Evolutionary conservation across 2,888 invertebrate species (phyloP).

Genomic region (Eupithecia vulgata): DNA sequence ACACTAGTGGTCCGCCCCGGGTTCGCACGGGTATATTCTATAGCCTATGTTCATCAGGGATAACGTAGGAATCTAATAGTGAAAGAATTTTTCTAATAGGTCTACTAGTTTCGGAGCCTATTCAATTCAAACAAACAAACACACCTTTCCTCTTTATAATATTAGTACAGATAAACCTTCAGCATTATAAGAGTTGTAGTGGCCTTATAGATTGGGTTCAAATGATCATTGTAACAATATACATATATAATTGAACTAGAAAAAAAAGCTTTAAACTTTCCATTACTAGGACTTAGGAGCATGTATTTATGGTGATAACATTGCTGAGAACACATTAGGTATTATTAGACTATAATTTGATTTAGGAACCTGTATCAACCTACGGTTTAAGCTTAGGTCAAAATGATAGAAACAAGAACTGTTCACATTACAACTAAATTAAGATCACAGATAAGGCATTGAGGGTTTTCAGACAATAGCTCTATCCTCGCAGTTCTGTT

Average conservation of each 20-base stretch:
- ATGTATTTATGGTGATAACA: not conserved
- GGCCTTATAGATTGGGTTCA: too few relatives aligned
- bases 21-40: too few relatives aligned
- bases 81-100: too few relatives aligned
- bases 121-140: too few relatives aligned
- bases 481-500: slow-evolving; percentile 60
- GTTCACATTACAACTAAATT: slow-evolving; percentile 22
- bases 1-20: too few relatives aligned
- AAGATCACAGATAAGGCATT: slow-evolving; percentile 72
- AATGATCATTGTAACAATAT: not conserved
- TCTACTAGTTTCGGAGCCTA: too few relatives aligned
- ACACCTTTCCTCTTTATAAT: too few relatives aligned
- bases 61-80: too few relatives aligned
- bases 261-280: not conserved
- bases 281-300: not conserved
- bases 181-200: too few relatives aligned
- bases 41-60: too few relatives aligned
- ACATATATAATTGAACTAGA: not conserved
- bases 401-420: not conserved
- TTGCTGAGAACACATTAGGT: not conserved
- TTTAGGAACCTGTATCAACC: not conserved
- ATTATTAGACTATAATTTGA: not conserved
- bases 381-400: not conserved
- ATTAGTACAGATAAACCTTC: too few relatives aligned
- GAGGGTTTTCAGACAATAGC: slow-evolving; percentile 52